These are phyloP conservation scores for Periphyllus acericola DNA, from an alignment of 2,888 invertebrate species.

Conservation along the genomic window DNA sequence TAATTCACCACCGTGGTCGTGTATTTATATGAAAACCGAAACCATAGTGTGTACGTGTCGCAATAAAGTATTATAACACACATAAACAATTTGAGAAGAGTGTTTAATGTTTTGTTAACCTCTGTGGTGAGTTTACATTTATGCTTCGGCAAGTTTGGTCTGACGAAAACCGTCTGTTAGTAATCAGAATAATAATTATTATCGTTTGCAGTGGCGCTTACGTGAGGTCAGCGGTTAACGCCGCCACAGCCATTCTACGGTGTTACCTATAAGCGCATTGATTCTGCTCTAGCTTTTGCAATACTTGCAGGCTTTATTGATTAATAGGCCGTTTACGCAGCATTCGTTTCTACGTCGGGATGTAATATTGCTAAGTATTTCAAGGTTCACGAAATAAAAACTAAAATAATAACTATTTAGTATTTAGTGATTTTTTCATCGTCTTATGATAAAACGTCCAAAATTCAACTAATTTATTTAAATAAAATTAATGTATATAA, in stretches of 20 bases:
- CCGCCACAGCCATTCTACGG: background rate
- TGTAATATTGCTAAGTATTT: background rate
- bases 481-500: too few species aligned
- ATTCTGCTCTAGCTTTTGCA: constrained; percentile 13
- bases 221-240: constrained; percentile 11
- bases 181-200: constrained; percentile 17
- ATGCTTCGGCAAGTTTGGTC: constrained; percentile 36
- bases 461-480: background rate
- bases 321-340: background rate
- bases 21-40: constrained; percentile 45
- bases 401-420: background rate
- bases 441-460: background rate
- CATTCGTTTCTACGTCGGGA: too few species aligned
- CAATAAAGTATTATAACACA: background rate
- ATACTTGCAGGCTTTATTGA: background rate
- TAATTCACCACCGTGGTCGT: background rate
- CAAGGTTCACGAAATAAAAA: background rate
- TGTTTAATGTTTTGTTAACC: constrained; percentile 7
- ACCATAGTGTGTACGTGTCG: background rate
- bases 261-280: background rate
- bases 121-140: constrained; percentile 44
- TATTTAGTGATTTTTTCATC: background rate
- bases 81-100: background rate
- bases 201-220: background rate
- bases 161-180: constrained; percentile 30